A percentile compares a stretch with the other conserved stretches of the same genome.
These are phyloP conservation scores for Arctocebus calabarensis DNA, from an alignment of 2,797 vertebrate species.

Conservation along the genomic window DNA sequence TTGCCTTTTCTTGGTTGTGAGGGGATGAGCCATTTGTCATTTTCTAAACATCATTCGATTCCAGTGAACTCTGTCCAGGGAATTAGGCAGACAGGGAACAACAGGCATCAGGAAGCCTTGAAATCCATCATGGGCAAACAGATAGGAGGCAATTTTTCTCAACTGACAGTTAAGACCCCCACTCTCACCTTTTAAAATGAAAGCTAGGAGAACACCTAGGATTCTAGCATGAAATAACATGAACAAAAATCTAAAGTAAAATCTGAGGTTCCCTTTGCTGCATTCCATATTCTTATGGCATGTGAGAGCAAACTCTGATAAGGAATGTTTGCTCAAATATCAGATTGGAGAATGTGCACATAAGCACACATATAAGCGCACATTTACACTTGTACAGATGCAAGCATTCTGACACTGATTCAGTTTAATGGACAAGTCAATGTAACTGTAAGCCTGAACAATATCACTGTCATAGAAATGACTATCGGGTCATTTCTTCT, in stretches of 20 bases:
- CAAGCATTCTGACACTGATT: background rate
- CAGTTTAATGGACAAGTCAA: conserved; percentile 9
- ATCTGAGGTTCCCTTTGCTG: background rate
- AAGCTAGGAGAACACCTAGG: background rate
- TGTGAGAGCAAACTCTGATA: conserved; percentile 33
- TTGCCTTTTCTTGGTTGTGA: conserved; percentile 43
- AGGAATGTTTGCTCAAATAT: background rate
- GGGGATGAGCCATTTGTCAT: conserved; percentile 38
- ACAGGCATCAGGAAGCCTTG: conserved; percentile 11
- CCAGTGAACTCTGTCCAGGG: conserved; percentile 41
- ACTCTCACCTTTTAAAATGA: background rate
- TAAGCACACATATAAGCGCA: background rate
- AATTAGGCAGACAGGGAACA: conserved; percentile 24
- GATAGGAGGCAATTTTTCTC: conserved; percentile 31
- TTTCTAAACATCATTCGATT: conserved; percentile 4
- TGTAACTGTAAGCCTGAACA: background rate
- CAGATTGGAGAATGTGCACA: background rate
- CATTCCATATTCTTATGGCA: background rate
- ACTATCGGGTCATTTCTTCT: background rate
- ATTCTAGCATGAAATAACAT: conserved; percentile 34
- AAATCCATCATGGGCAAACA: background rate
- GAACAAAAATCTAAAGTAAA: conserved; percentile 3
- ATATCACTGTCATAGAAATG: no score
- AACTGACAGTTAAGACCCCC: conserved; percentile 8
- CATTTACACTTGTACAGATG: background rate